These are phyloP conservation scores for Paratilapia polleni DNA, from an alignment of 2,113 vertebrate genomes.

Conservation along the genomic window DNA sequence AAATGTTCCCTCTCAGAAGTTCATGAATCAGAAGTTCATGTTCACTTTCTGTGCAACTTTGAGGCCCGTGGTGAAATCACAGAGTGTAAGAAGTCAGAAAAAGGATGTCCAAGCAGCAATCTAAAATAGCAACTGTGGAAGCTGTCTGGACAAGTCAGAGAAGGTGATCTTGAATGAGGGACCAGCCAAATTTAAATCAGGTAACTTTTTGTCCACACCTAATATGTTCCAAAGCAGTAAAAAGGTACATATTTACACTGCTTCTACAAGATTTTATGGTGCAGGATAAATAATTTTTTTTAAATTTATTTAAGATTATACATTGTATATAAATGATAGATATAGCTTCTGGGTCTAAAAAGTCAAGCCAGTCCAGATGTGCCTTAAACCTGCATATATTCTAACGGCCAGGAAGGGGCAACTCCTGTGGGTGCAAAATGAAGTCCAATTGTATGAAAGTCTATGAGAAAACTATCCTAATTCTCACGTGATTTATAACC, in stretches of 20 bases:
- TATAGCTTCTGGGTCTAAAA: not conserved
- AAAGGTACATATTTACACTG: not conserved
- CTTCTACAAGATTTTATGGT: not conserved
- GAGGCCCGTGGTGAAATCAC: not conserved
- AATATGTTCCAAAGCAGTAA: not conserved
- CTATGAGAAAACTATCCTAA: not conserved
- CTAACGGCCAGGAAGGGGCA: not conserved
- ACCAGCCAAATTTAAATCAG: not conserved
- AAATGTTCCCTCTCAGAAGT: not conserved
- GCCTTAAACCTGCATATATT: not conserved
- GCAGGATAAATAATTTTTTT: not conserved
- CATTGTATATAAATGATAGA: not conserved
- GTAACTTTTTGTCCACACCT: not conserved
- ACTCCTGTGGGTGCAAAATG: not conserved
- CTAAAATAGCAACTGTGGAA: not conserved
- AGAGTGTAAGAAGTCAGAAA: not conserved
- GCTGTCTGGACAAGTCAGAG: not conserved
- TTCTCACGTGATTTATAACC: not conserved
- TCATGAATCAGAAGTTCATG: not conserved
- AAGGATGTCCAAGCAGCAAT: not conserved
- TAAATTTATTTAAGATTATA: not conserved
- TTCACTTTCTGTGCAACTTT: not conserved
- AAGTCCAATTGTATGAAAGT: not conserved
- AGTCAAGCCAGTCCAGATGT: fast-evolving
- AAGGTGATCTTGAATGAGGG: not conserved